Percentiles rank a stretch among this genome's conserved stretches.
These are phyloP conservation scores for Rutilus rutilus DNA, from an alignment of 2,113 vertebrate genomes.

Conservation along the genomic window DNA sequence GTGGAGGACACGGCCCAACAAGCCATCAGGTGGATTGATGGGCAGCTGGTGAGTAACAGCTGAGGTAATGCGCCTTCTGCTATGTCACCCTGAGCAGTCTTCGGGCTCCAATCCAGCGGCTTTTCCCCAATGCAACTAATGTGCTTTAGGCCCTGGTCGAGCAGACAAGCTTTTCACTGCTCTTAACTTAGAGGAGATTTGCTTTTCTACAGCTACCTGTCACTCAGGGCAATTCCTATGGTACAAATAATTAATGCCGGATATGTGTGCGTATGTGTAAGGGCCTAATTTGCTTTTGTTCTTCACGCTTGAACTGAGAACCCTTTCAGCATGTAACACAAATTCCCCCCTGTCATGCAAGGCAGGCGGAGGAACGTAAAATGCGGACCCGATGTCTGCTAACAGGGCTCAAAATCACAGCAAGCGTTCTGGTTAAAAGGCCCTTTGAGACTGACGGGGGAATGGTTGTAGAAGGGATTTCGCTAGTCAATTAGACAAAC, in stretches of 20 bases:
- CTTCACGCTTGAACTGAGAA: conserved; percentile 76
- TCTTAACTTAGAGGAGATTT: conserved; percentile 68
- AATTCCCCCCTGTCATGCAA: conserved; percentile 74
- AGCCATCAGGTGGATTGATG: conserved; percentile 55
- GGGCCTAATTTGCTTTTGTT: conserved; percentile 80
- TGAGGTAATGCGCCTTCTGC: conserved; percentile 49
- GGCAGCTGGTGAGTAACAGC: conserved; percentile 40
- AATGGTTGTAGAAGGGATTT: conserved; percentile 12
- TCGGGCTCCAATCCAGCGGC: conserved; percentile 72
- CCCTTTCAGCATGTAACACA: conserved; percentile 74
- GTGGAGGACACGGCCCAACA: conserved; percentile 43
- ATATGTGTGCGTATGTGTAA: conserved; percentile 67
- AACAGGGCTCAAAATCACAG: conserved; percentile 55
- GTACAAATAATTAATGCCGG: conserved; percentile 79
- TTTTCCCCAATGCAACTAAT: conserved; percentile 74
- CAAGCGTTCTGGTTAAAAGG: conserved; percentile 53
- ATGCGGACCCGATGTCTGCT: conserved; percentile 45
- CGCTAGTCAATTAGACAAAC: conserved; percentile 52
- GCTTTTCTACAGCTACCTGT: conserved; percentile 71
- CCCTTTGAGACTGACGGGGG: conserved; percentile 26
- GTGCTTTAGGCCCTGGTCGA: conserved; percentile 74
- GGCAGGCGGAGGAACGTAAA: conserved; percentile 65
- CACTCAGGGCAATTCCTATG: conserved; percentile 73
- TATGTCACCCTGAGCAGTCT: conserved; percentile 72
- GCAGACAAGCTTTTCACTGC: conserved; percentile 70